Conservation (phyloP, 2,888 invertebrate species). For the Megaustenia siamemsis region DNA sequence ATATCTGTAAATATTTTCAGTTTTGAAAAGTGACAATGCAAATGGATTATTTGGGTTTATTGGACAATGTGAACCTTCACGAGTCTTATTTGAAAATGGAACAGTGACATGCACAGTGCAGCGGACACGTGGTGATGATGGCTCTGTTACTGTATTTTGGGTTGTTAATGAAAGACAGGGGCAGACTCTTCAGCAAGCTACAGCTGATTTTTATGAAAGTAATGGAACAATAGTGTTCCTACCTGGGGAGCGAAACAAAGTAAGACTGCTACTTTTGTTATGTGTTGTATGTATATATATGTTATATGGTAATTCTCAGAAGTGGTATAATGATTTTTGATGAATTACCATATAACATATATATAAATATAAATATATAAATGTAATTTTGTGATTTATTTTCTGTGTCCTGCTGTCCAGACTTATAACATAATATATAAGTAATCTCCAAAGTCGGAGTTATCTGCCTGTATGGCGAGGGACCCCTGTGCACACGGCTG, state of each 20-base stretch:
- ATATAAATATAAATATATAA: too few species aligned
- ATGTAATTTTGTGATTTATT: too few species aligned
- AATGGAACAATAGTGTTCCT: conserved; percentile 72
- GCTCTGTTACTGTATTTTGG: conserved; percentile 74
- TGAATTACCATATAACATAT: conserved; percentile 42
- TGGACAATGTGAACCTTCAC: conserved; percentile 68
- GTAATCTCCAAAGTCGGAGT: too few species aligned
- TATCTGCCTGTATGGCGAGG: too few species aligned
- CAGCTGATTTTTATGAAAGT: conserved; percentile 71
- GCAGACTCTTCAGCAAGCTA: conserved; percentile 52
- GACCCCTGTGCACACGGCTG: too few species aligned
- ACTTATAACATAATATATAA: too few species aligned
- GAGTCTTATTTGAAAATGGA: conserved; percentile 61
- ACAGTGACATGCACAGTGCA: conserved; percentile 69
- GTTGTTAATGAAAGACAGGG: conserved; percentile 62
- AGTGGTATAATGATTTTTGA: background rate
- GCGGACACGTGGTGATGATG: conserved; percentile 74
- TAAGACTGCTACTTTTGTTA: background rate
- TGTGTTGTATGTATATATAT: too few species aligned
- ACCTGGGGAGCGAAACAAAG: conserved; percentile 73
- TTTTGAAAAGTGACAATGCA: conserved; percentile 79
- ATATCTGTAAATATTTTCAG: conserved; percentile 59
- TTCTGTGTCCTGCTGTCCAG: too few species aligned
- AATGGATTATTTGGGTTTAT: conserved; percentile 78
- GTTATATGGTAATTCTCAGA: too few species aligned